Base-by-base conservation (phyloP, 2,888 invertebrate genomes). In the Nomada flava region DNA sequence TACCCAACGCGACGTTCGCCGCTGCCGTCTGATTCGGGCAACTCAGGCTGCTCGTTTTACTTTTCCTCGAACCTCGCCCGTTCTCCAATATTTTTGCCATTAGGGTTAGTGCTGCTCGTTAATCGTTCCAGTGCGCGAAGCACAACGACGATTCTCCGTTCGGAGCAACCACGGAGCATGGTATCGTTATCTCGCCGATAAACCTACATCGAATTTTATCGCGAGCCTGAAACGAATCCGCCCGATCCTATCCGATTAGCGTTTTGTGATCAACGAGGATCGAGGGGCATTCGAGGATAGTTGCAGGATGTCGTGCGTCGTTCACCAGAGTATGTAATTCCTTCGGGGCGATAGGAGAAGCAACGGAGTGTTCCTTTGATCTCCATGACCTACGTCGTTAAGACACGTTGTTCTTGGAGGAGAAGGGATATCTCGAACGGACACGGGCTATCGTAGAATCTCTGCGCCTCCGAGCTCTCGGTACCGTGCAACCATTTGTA, bases 351-450 rank as follows among this genome's bases (percentile, higher is more conserved):
- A 80, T 84, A 86, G 85, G 89, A 82, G 77, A 65, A 57, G 85
- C 79, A 86, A 87, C 87, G 88, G 89, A 78, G 82, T 79, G 87
- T 84, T 88, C 84, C 89, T 88, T 84, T 88, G 82, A 60, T 85
- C 89, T 81, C 83, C 82, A 42, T 82, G 89, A 89, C 82, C 89
- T 76, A 84, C 82, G 89, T 86, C 84, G 86, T 89, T 89, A 88
- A 88, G 88, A 89, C 85, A 86, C 74, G 85, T 71, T 82, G 74
- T 71, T 36, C 36, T 36, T 77, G 76, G 65, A 62, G 78, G 36
- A 42, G 59, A 67, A 29, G 57, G 69, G 47, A 59, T 26, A 42
- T 55, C 60, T 57, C 47, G 74, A 73, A 23, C 70, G 74, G 23
- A 42, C 60, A 29, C 18, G 42, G 50, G 29, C 62, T n/a, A 63